Evolutionary conservation across 2,797 vertebrate genomes (phyloP).

Genomic region (Helostoma temminkii): DNA sequence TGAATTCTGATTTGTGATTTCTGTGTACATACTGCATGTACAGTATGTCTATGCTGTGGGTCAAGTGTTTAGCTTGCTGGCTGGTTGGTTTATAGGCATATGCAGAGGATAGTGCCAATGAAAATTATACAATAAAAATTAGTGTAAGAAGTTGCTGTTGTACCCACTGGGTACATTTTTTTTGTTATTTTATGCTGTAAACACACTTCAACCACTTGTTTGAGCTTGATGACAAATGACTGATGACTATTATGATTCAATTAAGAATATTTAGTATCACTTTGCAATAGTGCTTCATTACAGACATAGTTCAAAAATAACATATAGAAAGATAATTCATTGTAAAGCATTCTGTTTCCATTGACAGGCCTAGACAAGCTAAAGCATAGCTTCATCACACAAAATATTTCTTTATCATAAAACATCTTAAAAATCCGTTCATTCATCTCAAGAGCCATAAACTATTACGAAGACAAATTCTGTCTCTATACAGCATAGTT

Average conservation of each 20-base stretch:
- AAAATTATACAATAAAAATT: too few relatives aligned
- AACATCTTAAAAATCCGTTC: constrained; percentile 63
- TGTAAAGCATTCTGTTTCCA: constrained; percentile 64
- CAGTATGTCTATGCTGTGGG: too few relatives aligned
- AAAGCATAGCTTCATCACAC: constrained; percentile 60
- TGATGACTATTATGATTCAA: not conserved
- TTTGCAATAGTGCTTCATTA: constrained; percentile 48
- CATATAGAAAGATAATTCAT: constrained; percentile 50
- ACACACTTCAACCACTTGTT: constrained; percentile 23
- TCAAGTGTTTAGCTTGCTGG: too few relatives aligned
- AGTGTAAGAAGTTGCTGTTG: too few relatives aligned
- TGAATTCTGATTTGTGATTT: too few relatives aligned
- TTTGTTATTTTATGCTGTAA: too few relatives aligned
- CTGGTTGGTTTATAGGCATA: too few relatives aligned
- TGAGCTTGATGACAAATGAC: constrained; percentile 36
- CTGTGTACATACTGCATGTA: too few relatives aligned
- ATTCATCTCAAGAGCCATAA: constrained; percentile 51
- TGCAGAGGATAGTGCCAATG: too few relatives aligned
- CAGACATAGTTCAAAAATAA: constrained; percentile 55
- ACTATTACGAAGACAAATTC: constrained; percentile 67
- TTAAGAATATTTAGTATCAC: constrained; percentile 11
- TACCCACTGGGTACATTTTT: too few relatives aligned
- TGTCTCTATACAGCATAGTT: constrained; percentile 59
- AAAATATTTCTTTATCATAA: constrained; percentile 61
- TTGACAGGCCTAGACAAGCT: constrained; percentile 44